A percentile compares a stretch with the other conserved stretches of the same genome.
Evolutionary conservation across 2,797 vertebrate genomes (phyloP).

Genomic region (Gymnoscopelus braueri): DNA sequence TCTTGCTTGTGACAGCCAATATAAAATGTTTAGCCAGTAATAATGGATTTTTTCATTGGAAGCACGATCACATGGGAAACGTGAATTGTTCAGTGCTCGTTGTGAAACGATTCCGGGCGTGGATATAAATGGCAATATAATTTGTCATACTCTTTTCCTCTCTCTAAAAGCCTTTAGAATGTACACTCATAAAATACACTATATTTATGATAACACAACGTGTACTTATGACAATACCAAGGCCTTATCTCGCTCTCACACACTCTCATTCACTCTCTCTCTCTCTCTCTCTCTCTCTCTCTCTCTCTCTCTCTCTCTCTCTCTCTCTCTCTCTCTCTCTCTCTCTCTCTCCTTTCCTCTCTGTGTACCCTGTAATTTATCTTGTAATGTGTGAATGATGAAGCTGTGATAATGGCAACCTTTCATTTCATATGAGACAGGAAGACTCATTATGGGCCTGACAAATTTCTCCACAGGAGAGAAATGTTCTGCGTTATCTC

Average conservation of each 20-base stretch:
- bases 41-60: conserved; percentile 52
- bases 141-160: conserved; percentile 29
- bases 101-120: conserved; percentile 31
- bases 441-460: conserved; percentile 68
- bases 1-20: conserved; percentile 37
- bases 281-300: conserved; percentile 3
- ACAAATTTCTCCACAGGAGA: conserved; percentile 54
- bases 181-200: conserved; percentile 18
- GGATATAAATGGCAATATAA: conserved; percentile 56
- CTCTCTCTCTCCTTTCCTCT: not conserved
- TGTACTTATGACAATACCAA: conserved; percentile 52
- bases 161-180: conserved; percentile 37
- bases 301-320: not conserved
- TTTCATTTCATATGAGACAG: conserved; percentile 66
- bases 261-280: not conserved
- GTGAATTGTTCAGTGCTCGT: not conserved
- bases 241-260: conserved; percentile 16
- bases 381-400: conserved; percentile 67
- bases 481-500: conserved; percentile 53
- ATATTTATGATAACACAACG: conserved; percentile 55
- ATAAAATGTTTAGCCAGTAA: conserved; percentile 55
- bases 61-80: conserved; percentile 17
- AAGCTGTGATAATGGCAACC: conserved; percentile 66
- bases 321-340: not conserved
- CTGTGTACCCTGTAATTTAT: conserved; percentile 63